Conservation (phyloP, 2,888 invertebrate genomes). For the Meliscaeva auricollis region DNA sequence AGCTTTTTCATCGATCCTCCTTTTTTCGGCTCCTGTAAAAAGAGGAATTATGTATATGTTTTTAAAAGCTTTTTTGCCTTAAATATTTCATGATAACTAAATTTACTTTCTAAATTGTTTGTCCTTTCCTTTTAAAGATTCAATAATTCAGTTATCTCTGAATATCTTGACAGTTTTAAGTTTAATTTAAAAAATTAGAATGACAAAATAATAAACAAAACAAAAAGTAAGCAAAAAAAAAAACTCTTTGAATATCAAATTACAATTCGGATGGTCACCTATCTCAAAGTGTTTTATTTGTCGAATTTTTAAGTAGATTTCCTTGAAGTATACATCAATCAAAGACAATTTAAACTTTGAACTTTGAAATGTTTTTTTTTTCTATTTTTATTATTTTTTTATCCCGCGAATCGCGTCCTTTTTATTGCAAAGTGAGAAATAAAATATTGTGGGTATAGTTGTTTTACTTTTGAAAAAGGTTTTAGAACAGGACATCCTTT, state of each 20-base stretch:
- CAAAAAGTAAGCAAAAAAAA: background rate
- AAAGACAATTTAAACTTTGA: constrained; percentile 16
- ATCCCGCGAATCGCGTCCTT: background rate
- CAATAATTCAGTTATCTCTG: too few species aligned
- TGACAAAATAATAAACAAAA: background rate
- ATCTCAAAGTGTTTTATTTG: constrained; percentile 15
- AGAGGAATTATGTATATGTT: too few species aligned
- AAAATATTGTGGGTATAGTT: background rate
- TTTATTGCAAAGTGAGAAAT: background rate
- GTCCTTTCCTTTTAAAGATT: too few species aligned
- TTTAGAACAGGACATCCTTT: constrained; percentile 5
- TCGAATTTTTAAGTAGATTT: constrained; percentile 28
- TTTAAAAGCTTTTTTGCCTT: too few species aligned
- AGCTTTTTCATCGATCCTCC: too few species aligned
- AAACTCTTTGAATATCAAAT: constrained; percentile 9
- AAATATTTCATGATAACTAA: too few species aligned
- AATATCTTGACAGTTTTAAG: background rate
- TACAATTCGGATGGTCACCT: background rate
- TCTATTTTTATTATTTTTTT: background rate
- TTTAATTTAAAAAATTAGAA: constrained; percentile 5
- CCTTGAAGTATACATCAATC: constrained; percentile 15
- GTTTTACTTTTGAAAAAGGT: background rate
- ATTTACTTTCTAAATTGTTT: too few species aligned
- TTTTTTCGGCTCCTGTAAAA: too few species aligned
- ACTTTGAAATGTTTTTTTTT: constrained; percentile 4